Conservation (phyloP, 2,797 vertebrate species). For the Spatula versicolor region DNA sequence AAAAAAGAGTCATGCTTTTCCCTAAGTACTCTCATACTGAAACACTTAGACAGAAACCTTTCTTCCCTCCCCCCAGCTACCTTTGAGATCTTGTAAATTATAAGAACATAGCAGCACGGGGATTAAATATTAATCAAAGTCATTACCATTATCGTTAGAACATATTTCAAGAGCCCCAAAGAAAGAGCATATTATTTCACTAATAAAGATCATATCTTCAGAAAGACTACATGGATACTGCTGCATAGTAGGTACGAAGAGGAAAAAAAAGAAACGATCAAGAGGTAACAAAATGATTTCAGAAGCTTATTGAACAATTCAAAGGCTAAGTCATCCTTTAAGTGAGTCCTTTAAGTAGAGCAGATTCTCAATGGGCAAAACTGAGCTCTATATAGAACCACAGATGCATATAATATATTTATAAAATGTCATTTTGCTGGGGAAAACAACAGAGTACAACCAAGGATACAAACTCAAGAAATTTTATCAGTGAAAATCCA, state of each 20-base stretch:
- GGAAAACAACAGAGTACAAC: neutral
- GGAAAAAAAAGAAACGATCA: neutral
- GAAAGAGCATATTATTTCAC: conserved; percentile 50
- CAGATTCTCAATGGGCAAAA: neutral
- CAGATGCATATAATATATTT: neutral
- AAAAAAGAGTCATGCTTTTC: neutral
- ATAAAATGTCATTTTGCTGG: neutral
- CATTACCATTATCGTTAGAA: conserved; percentile 42
- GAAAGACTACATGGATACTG: neutral
- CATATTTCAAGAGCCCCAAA: conserved; percentile 51
- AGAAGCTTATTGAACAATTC: neutral
- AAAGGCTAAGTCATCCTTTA: conserved; percentile 9
- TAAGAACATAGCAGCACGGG: conserved; percentile 40
- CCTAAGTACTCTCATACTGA: neutral
- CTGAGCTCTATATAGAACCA: neutral
- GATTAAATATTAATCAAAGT: conserved; percentile 74
- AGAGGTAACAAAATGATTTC: conserved; percentile 14
- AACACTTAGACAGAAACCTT: conserved; percentile 22
- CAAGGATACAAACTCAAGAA: neutral
- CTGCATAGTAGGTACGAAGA: neutral
- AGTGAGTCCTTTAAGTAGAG: neutral
- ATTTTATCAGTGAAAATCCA: neutral
- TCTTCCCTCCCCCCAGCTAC: neutral
- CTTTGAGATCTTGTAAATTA: conserved; percentile 50
- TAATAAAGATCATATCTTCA: conserved; percentile 50